A percentile compares a stretch with the other conserved stretches of the same genome.
Conservation (phyloP, 1,140 invertebrate genomes). For the Papilio dardanus region DNA sequence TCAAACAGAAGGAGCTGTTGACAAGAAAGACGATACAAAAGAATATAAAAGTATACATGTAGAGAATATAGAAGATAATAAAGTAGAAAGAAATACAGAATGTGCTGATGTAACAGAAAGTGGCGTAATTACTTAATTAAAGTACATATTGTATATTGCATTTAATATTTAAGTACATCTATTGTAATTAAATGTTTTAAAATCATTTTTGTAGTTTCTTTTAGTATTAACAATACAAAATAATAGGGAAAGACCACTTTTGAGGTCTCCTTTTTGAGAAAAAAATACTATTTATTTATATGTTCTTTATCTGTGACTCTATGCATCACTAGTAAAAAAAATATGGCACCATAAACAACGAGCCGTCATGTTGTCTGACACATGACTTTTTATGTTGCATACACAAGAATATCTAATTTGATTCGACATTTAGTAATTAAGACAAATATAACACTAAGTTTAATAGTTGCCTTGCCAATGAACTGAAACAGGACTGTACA, state of each 20-base stretch:
- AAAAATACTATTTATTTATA: conserved; percentile 4
- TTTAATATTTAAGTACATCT: not conserved
- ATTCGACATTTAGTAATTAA: conserved; percentile 66
- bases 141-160: not conserved
- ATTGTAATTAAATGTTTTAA: not conserved
- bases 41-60: not conserved
- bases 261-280: no score
- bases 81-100: not conserved
- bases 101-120: not conserved
- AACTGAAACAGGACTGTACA: conserved; percentile 39
- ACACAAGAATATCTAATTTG: conserved; percentile 69
- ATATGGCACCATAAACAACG: conserved; percentile 61
- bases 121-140: not conserved
- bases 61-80: not conserved
- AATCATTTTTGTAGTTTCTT: not conserved
- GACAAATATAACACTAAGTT: conserved; percentile 50
- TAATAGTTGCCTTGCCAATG: conserved; percentile 44
- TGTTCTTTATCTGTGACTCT: not conserved
- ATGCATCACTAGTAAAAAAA: conserved; percentile 15
- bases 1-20: not conserved
- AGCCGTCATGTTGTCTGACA: conserved; percentile 73
- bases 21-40: not conserved
- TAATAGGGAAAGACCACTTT: no score
- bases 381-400: conserved; percentile 76
- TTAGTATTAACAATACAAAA: not conserved